These are phyloP conservation scores for Eilema caniola DNA, from an alignment of 2,888 invertebrate genomes.

Conservation along the genomic window DNA sequence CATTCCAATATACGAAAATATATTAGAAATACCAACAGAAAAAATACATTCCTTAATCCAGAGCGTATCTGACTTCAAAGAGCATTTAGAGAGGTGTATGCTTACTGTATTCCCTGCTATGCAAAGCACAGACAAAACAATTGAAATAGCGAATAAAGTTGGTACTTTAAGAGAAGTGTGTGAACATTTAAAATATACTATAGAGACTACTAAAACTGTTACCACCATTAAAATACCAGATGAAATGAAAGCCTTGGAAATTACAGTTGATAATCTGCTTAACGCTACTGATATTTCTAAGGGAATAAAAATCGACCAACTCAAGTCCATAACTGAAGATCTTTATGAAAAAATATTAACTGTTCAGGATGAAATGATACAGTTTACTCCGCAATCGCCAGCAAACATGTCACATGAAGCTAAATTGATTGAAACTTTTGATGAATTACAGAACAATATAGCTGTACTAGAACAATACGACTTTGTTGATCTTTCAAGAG, in stretches of 20 bases:
- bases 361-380: slow-evolving; percentile 72
- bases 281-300: slow-evolving; percentile 65
- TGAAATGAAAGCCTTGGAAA: slow-evolving; percentile 58
- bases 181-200: slow-evolving; percentile 64
- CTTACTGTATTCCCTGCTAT: slow-evolving; percentile 67
- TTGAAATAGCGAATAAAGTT: slow-evolving; percentile 73
- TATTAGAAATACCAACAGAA: slow-evolving; percentile 71
- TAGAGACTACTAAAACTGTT: slow-evolving; percentile 53
- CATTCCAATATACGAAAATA: slow-evolving; percentile 77
- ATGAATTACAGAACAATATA: slow-evolving; percentile 73
- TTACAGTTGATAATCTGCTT: slow-evolving; percentile 63
- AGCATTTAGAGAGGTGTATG: slow-evolving; percentile 70
- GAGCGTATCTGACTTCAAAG: slow-evolving; percentile 70
- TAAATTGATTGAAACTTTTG: slow-evolving; percentile 69
- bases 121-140: slow-evolving; percentile 66
- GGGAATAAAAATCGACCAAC: slow-evolving; percentile 65
- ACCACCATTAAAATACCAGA: slow-evolving; percentile 24
- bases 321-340: slow-evolving; percentile 70
- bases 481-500: slow-evolving; percentile 70
- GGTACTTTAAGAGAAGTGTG: slow-evolving; percentile 66
- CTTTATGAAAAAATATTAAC: slow-evolving; percentile 66
- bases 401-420: slow-evolving; percentile 66
- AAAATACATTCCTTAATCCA: slow-evolving; percentile 70
- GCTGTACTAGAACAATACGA: slow-evolving; percentile 75
- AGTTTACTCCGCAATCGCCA: slow-evolving; percentile 61